Base-by-base conservation (phyloP, 2,888 invertebrate genomes). In the Metalampra italica region DNA sequence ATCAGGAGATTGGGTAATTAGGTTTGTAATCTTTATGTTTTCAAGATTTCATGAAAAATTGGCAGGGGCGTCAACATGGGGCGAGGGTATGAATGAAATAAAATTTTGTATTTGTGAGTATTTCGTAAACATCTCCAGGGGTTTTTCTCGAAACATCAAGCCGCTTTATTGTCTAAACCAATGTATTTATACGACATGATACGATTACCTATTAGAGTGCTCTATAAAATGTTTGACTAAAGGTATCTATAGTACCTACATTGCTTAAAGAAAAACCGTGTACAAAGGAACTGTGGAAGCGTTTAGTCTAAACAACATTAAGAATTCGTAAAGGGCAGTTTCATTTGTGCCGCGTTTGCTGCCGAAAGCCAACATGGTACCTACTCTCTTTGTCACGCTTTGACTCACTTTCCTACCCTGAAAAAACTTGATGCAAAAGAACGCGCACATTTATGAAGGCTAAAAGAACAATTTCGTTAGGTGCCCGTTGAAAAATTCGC, bases 401-500 rank as follows among this genome's bases (percentile, higher is more conserved):
- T 77, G 70, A 69, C 67, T 75, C 76, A 72, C 70, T 78, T 71
- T 71, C 62, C 62, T 64, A 62, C 66, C 66, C 64, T 59, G 74
- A 82, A 82, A 79, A 80, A 74, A 65, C 68, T 64, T 62, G 52
- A 66, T 60, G 71, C 67, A 69, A 80, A 75, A 80, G 78, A 75
- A 73, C 75, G 73, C 66, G 71, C 73, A 75, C 80, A 76, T 83
- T 85, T 81, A 81, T 78, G 80, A 77, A 83, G 67, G 75, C 77
- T 78, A 81, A 84, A 84, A 80, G 84, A 84, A 85, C 82, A 86
- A 85, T 85, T 84, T 80, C 75, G 84, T 85, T 86, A 84, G 82
- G 82, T 78, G 76, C 78, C 76, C 79, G 78, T 70, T 79, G 79
- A 66, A 85, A 73, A 81, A 82, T 83, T 78, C 71, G 75, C 76